Conservation (phyloP, 53 echinoderm and acorn worm genomes). For the Holothuria leucospilota region DNA sequence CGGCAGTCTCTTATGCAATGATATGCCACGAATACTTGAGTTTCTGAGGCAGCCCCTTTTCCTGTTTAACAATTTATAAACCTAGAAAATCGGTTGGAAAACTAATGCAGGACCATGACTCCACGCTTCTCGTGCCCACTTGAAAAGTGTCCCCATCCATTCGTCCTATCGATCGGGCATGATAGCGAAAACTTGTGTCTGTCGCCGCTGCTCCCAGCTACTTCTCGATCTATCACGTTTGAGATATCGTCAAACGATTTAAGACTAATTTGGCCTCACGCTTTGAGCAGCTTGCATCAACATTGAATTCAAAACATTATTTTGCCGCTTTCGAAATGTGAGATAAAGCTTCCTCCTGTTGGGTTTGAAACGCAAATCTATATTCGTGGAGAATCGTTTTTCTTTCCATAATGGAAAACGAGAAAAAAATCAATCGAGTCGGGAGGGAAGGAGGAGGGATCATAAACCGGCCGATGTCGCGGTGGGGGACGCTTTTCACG, state of each 20-base stretch:
- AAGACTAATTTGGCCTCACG: slow-evolving; percentile 45
- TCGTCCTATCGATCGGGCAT: slow-evolving; percentile 46
- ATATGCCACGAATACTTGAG: slow-evolving; percentile 53
- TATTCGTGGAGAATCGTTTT: slow-evolving; percentile 48
- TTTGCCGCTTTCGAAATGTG: slow-evolving; percentile 34
- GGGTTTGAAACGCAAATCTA: slow-evolving; percentile 48
- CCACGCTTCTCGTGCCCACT: slow-evolving; percentile 30
- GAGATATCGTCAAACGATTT: slow-evolving; percentile 32
- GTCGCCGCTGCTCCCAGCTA: slow-evolving; percentile 25
- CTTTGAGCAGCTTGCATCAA: slow-evolving; percentile 44
- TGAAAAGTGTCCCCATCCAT: slow-evolving; percentile 46
- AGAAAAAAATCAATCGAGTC: slow-evolving; percentile 47
- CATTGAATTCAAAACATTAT: slow-evolving; percentile 50
- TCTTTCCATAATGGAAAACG: slow-evolving; percentile 49
- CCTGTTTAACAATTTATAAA: slow-evolving; percentile 29
- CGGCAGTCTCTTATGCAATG: slow-evolving; percentile 30
- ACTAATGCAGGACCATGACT: slow-evolving; percentile 50
- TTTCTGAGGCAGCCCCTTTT: neutral
- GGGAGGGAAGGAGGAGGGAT: slow-evolving; percentile 49
- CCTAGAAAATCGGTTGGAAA: slow-evolving; percentile 29
- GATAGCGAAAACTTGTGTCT: slow-evolving; percentile 51
- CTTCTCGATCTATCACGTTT: slow-evolving; percentile 33
- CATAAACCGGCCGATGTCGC: slow-evolving; percentile 31
- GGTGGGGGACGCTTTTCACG: slow-evolving; percentile 40
- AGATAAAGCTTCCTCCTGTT: slow-evolving; percentile 41